Evolutionary conservation across 2,113 vertebrate genomes (phyloP).

Genomic region (Sterrhoptilus dennistouni): DNA sequence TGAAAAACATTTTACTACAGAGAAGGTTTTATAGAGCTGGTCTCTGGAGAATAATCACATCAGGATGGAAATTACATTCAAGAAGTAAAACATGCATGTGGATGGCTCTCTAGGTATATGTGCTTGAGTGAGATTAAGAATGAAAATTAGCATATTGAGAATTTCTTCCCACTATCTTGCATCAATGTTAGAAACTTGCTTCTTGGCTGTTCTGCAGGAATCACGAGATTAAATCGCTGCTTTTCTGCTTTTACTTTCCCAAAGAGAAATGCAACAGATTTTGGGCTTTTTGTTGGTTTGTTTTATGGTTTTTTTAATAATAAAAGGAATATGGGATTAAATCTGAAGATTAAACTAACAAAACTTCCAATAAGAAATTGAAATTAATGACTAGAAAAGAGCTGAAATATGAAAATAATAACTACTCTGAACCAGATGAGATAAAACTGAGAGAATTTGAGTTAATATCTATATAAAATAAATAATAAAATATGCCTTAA

Average conservation of each 20-base stretch:
- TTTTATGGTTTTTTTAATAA: background rate
- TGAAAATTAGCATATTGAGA: background rate
- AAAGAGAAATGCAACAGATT: background rate
- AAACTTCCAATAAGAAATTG: background rate
- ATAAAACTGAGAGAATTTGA: background rate
- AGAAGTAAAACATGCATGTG: background rate
- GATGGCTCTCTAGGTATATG: background rate
- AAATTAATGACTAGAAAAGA: background rate
- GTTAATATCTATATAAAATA: background rate
- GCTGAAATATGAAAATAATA: background rate
- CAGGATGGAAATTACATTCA: background rate
- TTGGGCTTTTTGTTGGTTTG: fast-evolving
- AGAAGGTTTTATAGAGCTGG: background rate
- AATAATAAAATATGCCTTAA: background rate
- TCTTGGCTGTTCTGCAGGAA: background rate
- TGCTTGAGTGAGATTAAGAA: background rate
- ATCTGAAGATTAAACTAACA: background rate
- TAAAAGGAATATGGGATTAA: background rate
- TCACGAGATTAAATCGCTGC: background rate
- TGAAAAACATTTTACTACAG: background rate
- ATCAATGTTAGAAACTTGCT: fast-evolving
- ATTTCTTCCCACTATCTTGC: background rate
- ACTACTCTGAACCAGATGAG: background rate
- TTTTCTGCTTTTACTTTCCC: background rate
- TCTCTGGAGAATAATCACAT: background rate